These are phyloP conservation scores for Suricata suricatta DNA, from an alignment of 2,113 vertebrate species.

Conservation along the genomic window DNA sequence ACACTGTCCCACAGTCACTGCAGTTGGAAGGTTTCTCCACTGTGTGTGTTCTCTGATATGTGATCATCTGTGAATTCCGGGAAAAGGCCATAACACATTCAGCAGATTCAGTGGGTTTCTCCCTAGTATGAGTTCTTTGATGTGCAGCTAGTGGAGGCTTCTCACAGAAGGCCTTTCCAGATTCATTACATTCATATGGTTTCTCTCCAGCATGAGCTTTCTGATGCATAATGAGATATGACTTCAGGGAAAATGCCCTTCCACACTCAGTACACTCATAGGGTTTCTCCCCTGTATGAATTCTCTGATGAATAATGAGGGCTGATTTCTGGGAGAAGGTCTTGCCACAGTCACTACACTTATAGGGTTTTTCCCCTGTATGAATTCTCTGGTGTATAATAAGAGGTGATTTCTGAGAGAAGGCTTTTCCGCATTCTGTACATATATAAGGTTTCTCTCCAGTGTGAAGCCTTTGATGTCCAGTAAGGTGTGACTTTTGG, in stretches of 20 bases:
- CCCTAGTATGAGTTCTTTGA: neutral
- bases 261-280: neutral
- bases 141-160: neutral
- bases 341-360: neutral
- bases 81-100: neutral
- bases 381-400: neutral
- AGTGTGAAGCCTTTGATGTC: slow-evolving; percentile 22
- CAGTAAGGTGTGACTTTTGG: slow-evolving; percentile 6
- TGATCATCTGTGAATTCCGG: neutral
- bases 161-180: slow-evolving; percentile 4
- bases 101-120: neutral
- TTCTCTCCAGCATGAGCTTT: slow-evolving; percentile 12
- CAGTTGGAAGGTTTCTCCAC: neutral
- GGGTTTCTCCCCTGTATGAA: neutral
- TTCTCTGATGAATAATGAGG: neutral
- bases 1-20: neutral
- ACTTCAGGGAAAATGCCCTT: neutral
- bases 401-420: slow-evolving; percentile 7
- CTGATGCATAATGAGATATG: neutral
- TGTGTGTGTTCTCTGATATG: neutral
- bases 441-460: slow-evolving; percentile 3
- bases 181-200: neutral
- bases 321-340: neutral
- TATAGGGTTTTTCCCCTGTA: neutral
- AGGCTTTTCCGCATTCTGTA: neutral